Evolutionary conservation across 2,888 invertebrate genomes (phyloP).

Genomic region (Drosophila flavopinicola): DNA sequence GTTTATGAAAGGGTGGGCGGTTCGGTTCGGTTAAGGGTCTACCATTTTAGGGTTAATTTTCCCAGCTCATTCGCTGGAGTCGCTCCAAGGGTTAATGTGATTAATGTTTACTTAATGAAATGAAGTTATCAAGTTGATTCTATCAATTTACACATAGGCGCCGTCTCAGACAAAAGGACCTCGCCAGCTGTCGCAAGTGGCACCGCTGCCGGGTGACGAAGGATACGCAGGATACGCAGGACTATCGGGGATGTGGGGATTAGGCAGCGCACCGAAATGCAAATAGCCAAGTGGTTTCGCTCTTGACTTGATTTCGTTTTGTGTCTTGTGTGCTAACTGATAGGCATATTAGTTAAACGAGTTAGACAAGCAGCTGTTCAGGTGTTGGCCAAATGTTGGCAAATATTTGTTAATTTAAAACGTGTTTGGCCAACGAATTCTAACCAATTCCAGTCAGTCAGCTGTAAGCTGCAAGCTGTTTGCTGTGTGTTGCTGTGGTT

Average conservation of each 20-base stretch:
- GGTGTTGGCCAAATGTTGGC: conserved; percentile 44
- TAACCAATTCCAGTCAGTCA: neutral
- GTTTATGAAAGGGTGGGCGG: neutral
- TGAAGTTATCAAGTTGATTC: conserved; percentile 80
- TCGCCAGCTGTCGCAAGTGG: conserved; percentile 54
- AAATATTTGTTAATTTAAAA: conserved; percentile 62
- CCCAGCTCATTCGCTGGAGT: conserved; percentile 40
- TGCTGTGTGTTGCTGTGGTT: conserved; percentile 45
- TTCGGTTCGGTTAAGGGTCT: neutral
- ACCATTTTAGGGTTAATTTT: conserved; percentile 73
- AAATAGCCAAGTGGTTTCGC: conserved; percentile 42
- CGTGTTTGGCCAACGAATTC: neutral
- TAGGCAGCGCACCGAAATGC: conserved; percentile 27
- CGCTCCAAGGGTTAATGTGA: conserved; percentile 73
- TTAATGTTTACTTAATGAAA: conserved; percentile 80
- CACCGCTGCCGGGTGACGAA: conserved; percentile 53
- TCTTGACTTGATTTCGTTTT: conserved; percentile 24
- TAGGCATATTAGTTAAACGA: conserved; percentile 67
- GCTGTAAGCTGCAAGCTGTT: neutral
- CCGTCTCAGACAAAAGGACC: conserved; percentile 58
- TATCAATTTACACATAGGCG: conserved; percentile 73
- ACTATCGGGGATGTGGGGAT: neutral
- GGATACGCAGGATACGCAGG: conserved; percentile 51
- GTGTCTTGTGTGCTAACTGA: conserved; percentile 18
- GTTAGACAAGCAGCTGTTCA: conserved; percentile 47